Base-by-base conservation (phyloP, 2,888 invertebrate genomes). In the Ophioninae sp. region DNA sequence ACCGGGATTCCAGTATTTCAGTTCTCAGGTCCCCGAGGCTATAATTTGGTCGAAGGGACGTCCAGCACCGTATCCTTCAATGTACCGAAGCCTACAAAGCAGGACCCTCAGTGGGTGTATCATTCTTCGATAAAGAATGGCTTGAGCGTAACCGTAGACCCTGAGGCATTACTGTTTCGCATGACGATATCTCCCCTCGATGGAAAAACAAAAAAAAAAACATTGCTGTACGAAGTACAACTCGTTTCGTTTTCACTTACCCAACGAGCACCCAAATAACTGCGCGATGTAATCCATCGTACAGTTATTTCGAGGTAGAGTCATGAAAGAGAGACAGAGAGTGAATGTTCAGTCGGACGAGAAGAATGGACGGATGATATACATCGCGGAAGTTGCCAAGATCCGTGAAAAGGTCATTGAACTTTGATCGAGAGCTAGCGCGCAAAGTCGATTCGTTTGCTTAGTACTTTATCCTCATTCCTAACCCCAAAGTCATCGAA, bases 181-280 rank as follows among this genome's bases (percentile, higher is more conserved):
- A 82, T 41, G 82, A 74, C 67, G 72, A 69, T 56, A 44, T 62
- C 77, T 69, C 61, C 74, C 74, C 61, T 70, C 13, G 70, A 81
- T 72, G 56, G 13, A 68, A 81, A 64, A 44, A 8, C 44, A 62
- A 13, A 23, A 7, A 68, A 81, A 64, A 44, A 8, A 62, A 62
- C 20, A 23, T 23, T 67, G 23, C 50, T 50, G 67, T 73, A 68
- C 72, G 68, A 67, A 77, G 56, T 77, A 77, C 70, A 76, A 65
- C 41, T 68, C 74, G 68, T 62, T 70, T 75, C 75, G 65, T 79
- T 82, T 82, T 82, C 79, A 79, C 82, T 82, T 79, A 75, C 70
- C 30, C 62, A 74, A 59, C 61, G 65, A 79, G 74, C 50, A 74
- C 68, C 50, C 68, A 68, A 41, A 65, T 68, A 30, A 30, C 30